phyloP scores from a whole-genome alignment of 2,797 vertebrate species.

The Gorsachius magnificus region DNA sequence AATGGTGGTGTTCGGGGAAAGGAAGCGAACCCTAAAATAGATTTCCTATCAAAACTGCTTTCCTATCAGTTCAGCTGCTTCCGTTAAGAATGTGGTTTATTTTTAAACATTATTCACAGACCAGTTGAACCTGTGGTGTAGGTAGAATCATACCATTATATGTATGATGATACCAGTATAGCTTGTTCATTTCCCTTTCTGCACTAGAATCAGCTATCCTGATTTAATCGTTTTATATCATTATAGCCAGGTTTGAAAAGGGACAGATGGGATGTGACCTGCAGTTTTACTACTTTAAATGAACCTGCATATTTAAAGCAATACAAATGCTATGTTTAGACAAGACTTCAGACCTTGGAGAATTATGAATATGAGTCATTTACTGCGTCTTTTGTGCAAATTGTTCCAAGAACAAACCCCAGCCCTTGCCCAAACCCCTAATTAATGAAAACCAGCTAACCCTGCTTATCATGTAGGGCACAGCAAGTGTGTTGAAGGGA shows the following conservation, averaged over 20 bases:
- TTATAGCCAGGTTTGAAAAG: background rate
- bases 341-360: background rate
- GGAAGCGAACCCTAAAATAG: background rate
- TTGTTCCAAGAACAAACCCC: constrained; percentile 13
- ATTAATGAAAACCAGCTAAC: constrained; percentile 45
- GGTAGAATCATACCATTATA: background rate
- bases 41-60: background rate
- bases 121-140: background rate
- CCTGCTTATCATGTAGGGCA: constrained; percentile 31
- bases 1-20: background rate
- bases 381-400: background rate
- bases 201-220: background rate
- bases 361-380: background rate
- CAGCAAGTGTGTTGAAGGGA: background rate
- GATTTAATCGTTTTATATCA: background rate
- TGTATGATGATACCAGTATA: background rate
- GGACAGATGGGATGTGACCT: background rate
- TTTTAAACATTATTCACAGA: constrained; percentile 1
- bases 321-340: background rate
- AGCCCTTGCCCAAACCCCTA: constrained; percentile 6
- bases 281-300: constrained; percentile 16
- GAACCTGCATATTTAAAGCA: constrained; percentile 8
- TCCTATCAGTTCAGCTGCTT: background rate
- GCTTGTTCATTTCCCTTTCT: background rate
- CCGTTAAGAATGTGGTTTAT: background rate